Evolutionary conservation across 2,113 vertebrate species (phyloP).

Genomic region (Symphodus melops): DNA sequence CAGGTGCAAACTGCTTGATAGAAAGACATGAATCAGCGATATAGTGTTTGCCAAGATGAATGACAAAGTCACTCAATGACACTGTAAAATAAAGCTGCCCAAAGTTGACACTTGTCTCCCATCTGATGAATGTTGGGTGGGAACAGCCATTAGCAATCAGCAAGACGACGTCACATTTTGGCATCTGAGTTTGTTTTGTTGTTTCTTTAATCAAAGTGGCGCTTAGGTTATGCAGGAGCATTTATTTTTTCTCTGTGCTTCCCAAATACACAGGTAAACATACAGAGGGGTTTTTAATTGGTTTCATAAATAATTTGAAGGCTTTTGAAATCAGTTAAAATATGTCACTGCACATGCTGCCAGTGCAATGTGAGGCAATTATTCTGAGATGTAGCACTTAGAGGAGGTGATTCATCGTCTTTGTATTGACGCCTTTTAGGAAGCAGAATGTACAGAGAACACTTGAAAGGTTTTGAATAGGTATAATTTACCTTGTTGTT

Average conservation of each 20-base stretch:
- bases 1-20: constrained; percentile 42
- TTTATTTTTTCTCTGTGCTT: not conserved
- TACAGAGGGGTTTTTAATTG: constrained; percentile 7
- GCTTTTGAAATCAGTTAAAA: constrained; percentile 3
- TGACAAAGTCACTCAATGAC: constrained; percentile 69
- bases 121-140: constrained; percentile 43
- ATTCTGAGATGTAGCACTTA: not conserved
- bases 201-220: not conserved
- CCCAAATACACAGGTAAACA: not conserved
- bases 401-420: not conserved
- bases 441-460: not conserved
- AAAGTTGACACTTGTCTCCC: constrained; percentile 48
- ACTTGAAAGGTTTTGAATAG: not conserved
- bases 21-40: constrained; percentile 65
- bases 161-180: not conserved
- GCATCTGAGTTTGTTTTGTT: not conserved
- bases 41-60: constrained; percentile 54
- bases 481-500: too few species aligned
- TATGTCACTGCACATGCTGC: too few species aligned
- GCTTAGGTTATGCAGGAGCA: not conserved
- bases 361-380: too few species aligned
- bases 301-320: constrained; percentile 5
- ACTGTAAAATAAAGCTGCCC: constrained; percentile 27
- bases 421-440: not conserved
- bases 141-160: constrained; percentile 8